These are phyloP conservation scores for Damaliscus lunatus DNA, from an alignment of 2,113 vertebrate genomes.

Conservation along the genomic window DNA sequence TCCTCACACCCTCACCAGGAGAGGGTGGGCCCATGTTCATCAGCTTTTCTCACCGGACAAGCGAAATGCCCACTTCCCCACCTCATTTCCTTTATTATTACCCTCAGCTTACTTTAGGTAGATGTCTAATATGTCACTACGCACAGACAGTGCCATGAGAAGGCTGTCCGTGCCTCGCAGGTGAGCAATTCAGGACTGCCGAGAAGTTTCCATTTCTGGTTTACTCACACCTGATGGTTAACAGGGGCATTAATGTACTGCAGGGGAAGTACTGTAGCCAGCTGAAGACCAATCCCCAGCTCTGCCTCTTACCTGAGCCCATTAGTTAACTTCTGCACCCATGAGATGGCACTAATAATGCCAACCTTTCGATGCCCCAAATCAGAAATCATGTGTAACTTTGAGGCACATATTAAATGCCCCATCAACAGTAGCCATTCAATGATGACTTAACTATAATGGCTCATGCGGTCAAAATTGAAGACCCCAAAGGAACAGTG, in stretches of 20 bases:
- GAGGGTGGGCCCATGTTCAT: background rate
- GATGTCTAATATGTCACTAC: background rate
- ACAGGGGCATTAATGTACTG: rapidly evolving
- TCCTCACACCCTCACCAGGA: background rate
- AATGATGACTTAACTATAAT: background rate
- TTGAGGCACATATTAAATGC: background rate
- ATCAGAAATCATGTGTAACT: background rate
- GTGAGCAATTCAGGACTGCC: background rate
- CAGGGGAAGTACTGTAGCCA: background rate
- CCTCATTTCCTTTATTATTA: background rate
- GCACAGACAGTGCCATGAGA: background rate
- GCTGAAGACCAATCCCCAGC: background rate
- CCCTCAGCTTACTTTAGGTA: background rate
- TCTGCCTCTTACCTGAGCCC: background rate
- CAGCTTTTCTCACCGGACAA: background rate
- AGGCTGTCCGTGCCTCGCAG: background rate
- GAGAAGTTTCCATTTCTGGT: background rate
- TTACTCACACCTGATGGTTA: background rate
- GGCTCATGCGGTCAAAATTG: background rate
- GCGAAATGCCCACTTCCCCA: background rate
- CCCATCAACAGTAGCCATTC: background rate
- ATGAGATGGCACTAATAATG: background rate
- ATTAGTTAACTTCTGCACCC: background rate
- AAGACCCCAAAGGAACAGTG: background rate
- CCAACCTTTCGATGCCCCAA: background rate